Conservation (phyloP, 2,797 vertebrate species). For the Euthynnus affinis region DNA sequence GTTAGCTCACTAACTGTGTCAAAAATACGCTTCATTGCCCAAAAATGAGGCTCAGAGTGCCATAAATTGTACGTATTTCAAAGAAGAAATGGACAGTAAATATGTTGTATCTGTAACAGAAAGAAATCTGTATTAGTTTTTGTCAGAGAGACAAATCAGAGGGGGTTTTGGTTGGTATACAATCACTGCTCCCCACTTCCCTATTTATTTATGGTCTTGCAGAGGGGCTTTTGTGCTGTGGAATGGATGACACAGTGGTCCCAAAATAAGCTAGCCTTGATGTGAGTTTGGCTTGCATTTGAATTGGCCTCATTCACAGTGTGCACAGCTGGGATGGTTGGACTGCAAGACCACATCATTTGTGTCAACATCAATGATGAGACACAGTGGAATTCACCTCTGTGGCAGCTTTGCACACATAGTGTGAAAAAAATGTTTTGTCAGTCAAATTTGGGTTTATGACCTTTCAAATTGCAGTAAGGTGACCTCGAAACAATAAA, state of each 20-base stretch:
- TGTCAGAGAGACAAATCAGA: constrained; percentile 42
- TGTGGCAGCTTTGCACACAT: constrained; percentile 55
- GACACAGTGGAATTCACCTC: constrained; percentile 52
- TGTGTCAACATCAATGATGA: constrained; percentile 75
- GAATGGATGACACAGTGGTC: constrained; percentile 73
- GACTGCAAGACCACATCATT: constrained; percentile 66
- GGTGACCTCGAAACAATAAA: constrained; percentile 50
- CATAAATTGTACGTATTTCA: constrained; percentile 15
- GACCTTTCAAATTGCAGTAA: constrained; percentile 53
- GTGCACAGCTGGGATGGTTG: constrained; percentile 81
- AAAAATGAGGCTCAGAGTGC: constrained; percentile 12
- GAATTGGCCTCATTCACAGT: constrained; percentile 77
- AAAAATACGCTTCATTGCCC: constrained; percentile 12
- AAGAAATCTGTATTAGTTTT: constrained; percentile 25
- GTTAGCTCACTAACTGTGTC: constrained; percentile 2
- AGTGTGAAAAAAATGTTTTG: constrained; percentile 15
- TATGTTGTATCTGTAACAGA: constrained; percentile 25
- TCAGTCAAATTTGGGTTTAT: constrained; percentile 34
- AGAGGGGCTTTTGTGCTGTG: constrained; percentile 66
- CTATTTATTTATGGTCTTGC: constrained; percentile 61
- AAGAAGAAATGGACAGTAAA: not conserved
- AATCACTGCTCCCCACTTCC: constrained; percentile 52
- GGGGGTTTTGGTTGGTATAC: constrained; percentile 31
- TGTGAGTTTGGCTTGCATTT: constrained; percentile 72
- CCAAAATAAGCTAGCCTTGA: constrained; percentile 74